Conservation (phyloP, 2,113 vertebrate species). For the Penelope pileata region DNA sequence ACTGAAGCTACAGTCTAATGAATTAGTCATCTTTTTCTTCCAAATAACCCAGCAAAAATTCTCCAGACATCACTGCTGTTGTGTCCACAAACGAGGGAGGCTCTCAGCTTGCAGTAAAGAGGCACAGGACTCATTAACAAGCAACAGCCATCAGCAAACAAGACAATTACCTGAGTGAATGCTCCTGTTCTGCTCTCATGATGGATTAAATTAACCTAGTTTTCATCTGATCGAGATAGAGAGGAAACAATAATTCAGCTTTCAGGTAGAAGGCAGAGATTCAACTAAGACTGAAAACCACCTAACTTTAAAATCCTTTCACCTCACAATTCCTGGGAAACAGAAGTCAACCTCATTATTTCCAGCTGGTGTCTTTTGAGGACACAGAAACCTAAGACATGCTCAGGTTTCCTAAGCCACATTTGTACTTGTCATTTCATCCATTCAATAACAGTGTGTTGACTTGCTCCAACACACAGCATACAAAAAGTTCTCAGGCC, state of each 20-base stretch:
- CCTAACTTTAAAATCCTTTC: neutral
- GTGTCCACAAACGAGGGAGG: neutral
- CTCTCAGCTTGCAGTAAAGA: neutral
- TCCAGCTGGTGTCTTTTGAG: neutral
- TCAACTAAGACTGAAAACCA: neutral
- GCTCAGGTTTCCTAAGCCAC: neutral
- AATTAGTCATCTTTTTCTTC: neutral
- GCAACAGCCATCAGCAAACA: neutral
- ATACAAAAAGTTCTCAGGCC: neutral
- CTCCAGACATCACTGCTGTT: neutral
- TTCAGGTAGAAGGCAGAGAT: neutral
- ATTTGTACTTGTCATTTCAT: neutral
- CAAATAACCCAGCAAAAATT: neutral
- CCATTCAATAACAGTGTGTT: neutral
- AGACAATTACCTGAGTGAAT: neutral
- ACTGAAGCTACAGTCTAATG: neutral
- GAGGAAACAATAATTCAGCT: neutral
- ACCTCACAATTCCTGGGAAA: neutral
- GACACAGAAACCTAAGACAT: neutral
- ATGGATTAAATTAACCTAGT: slow-evolving; percentile 10
- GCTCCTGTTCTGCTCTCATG: neutral
- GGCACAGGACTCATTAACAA: neutral
- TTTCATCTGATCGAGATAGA: neutral
- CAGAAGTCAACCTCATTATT: neutral
- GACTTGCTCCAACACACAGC: neutral